A percentile compares a stretch with the other conserved stretches of the same genome.
Conservation (phyloP, 1,140 invertebrate species). For the Pseudomyrmex flavicornis region DNA sequence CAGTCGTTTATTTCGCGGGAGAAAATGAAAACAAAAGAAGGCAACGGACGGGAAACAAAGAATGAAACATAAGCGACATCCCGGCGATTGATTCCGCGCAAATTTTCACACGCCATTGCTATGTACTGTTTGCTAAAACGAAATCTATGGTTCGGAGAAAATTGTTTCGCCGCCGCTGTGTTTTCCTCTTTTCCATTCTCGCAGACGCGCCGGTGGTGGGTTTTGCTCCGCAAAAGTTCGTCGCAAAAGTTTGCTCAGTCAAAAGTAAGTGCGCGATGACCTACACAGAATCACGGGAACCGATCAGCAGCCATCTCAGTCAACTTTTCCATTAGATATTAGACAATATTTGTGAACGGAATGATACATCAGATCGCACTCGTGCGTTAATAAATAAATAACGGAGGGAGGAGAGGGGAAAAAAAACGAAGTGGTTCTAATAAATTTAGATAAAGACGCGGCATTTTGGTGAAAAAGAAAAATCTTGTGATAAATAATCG, state of each 20-base stretch:
- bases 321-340: too few species aligned
- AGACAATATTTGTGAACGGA: too few species aligned
- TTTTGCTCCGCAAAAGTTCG: constrained; percentile 21
- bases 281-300: constrained; percentile 11
- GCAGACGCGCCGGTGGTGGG: background rate
- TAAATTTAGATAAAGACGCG: background rate
- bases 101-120: constrained; percentile 33
- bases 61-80: background rate
- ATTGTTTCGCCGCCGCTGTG: constrained; percentile 11
- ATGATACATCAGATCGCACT: background rate
- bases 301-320: too few species aligned
- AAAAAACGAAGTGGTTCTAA: background rate
- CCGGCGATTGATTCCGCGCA: constrained; percentile 24
- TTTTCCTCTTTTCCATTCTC: constrained; percentile 17
- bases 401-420: too few species aligned
- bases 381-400: background rate
- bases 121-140: constrained; percentile 35
- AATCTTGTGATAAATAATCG: constrained; percentile 25
- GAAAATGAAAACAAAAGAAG: background rate
- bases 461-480: background rate
- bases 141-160: constrained; percentile 40
- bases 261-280: constrained; percentile 6
- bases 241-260: constrained; percentile 7
- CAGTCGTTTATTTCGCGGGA: constrained; percentile 20
- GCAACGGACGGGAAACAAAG: too few species aligned